Conservation (phyloP, 2,113 vertebrate genomes). For the Gobio gobio region DNA sequence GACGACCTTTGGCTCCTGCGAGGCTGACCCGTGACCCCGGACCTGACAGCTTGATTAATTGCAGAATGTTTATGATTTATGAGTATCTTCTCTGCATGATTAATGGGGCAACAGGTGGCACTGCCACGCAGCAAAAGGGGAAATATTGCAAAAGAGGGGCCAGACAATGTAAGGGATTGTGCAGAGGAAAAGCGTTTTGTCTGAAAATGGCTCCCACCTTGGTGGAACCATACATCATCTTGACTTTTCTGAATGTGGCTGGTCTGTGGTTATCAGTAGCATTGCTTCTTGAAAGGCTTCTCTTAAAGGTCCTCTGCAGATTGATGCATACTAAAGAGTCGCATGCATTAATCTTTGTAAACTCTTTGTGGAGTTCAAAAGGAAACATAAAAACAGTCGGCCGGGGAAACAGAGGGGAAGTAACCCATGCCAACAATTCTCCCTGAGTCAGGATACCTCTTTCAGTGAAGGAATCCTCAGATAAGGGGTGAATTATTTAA, state of each 20-base stretch:
- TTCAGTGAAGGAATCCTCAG: slow-evolving; percentile 45
- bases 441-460: slow-evolving; percentile 42
- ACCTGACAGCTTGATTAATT: slow-evolving; percentile 99
- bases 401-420: background rate
- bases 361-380: slow-evolving; percentile 50
- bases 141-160: slow-evolving; percentile 80
- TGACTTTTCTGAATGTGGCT: slow-evolving; percentile 75
- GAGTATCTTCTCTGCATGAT: slow-evolving; percentile 97
- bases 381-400: slow-evolving; percentile 54
- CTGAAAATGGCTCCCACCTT: slow-evolving; percentile 68
- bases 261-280: slow-evolving; percentile 67
- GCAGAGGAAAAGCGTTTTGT: slow-evolving; percentile 75
- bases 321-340: slow-evolving; percentile 56
- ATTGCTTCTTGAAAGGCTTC: slow-evolving; percentile 62
- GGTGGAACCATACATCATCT: slow-evolving; percentile 79
- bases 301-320: slow-evolving; percentile 55
- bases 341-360: slow-evolving; percentile 61
- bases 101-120: slow-evolving; percentile 99
- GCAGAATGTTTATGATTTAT: slow-evolving; percentile 99
- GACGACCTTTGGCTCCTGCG: slow-evolving; percentile 93
- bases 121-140: slow-evolving; percentile 86
- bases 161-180: slow-evolving; percentile 75
- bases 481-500: slow-evolving; percentile 39
- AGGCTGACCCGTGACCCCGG: slow-evolving; percentile 88
- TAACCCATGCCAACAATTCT: slow-evolving; percentile 42